These are phyloP conservation scores for Plebejus melissa DNA, from an alignment of 2,888 invertebrate genomes.

Conservation along the genomic window DNA sequence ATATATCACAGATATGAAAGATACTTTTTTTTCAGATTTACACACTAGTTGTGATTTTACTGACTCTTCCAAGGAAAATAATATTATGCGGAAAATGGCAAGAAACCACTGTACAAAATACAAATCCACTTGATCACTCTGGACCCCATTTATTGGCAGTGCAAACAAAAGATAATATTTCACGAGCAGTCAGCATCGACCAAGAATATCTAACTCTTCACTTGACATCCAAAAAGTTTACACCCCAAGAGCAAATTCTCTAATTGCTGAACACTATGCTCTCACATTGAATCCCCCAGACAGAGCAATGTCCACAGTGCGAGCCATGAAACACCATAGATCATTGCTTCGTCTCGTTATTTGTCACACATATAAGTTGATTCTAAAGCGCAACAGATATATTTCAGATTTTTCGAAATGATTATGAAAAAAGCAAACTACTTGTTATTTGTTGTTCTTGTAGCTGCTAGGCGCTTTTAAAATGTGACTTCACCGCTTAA, in stretches of 20 bases:
- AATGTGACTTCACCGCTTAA: constrained; percentile 55
- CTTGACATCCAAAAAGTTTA: constrained; percentile 66
- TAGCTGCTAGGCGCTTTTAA: constrained; percentile 38
- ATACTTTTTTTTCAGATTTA: constrained; percentile 35
- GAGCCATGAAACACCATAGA: constrained; percentile 61
- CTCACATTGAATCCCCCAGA: constrained; percentile 57
- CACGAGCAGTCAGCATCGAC: constrained; percentile 40
- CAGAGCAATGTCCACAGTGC: constrained; percentile 57
- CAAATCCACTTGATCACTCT: neutral
- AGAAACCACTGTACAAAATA: neutral
- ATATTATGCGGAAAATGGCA: constrained; percentile 13
- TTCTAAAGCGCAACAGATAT: constrained; percentile 23
- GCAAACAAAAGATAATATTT: constrained; percentile 24
- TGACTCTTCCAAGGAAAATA: neutral
- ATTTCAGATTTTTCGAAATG: constrained; percentile 25
- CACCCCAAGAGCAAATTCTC: constrained; percentile 60
- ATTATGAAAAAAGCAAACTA: constrained; percentile 24
- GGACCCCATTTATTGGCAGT: neutral
- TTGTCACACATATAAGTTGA: constrained; percentile 54
- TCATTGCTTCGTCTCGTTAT: constrained; percentile 56
- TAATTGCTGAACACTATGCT: constrained; percentile 51
- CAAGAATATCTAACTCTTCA: constrained; percentile 65
- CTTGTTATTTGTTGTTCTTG: neutral
- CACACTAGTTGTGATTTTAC: constrained; percentile 29
- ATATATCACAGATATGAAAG: constrained; percentile 48